Evolutionary conservation across 2,113 vertebrate genomes (phyloP), one percentile per base, ranked within the genome.

Genomic region (Serranochromis macrocephalus): DNA sequence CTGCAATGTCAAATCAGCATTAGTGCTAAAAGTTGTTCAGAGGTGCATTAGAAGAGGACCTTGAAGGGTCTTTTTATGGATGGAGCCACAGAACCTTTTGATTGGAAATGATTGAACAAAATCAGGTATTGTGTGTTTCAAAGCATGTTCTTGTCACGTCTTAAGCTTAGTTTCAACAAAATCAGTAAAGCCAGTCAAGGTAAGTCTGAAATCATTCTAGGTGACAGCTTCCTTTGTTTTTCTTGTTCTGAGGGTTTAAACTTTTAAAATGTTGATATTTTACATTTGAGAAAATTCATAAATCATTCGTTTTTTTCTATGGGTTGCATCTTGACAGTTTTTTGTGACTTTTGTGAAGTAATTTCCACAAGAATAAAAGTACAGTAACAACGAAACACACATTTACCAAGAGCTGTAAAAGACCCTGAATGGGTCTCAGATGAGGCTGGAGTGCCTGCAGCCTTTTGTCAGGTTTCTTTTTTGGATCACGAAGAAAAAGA

Each of bases 391-490:
- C 24, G 1, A 78, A 78, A 80, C 51, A 47, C 61, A 40, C 81
- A 55, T n/a, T 79, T 31, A 49, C 16, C 31, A 40, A 40, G 11
- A 53, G 26, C 66, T 88, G 80, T 84, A 73, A 45, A 91, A 92
- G 80, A 45, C n/a, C 38, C 13, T 83, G 85, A 84, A 82, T 80
- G 80, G 42, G 33, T 80, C 81, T 88, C 51, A 40, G 53, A 87
- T 42, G 87, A 90, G 71, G 84, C 84, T 9, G 19, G 83, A 40
- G 75, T 17, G 31, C 26, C 68, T 24, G n/a, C 3, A 45, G 47
- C 53, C 85, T 82, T 93, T 94, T 94, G 93, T 92, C 19, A 26
- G 53, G 24, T 83, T 80, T 55, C 75, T 86, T 55, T 83, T 83
- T 88, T 84, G 80, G 83, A 63, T 71, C 57, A 14, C 1, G 68